Percentiles rank a stretch among this genome's conserved stretches.
phyloP scores from a whole-genome alignment of 1,140 invertebrate genomes.

The Schlechtendalia chinensis region DNA sequence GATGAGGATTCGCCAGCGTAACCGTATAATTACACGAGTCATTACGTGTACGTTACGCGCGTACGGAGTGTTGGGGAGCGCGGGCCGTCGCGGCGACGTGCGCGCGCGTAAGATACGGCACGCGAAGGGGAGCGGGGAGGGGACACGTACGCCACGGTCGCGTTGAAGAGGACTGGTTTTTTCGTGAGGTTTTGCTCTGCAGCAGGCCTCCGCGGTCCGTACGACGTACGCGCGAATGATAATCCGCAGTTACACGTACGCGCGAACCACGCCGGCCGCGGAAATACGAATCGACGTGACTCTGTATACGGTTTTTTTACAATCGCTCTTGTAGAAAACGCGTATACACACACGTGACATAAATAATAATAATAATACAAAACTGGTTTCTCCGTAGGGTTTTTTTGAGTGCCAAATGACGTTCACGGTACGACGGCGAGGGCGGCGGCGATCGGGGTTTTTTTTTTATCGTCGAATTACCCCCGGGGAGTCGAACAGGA shows the following conservation, averaged over 20 bases:
- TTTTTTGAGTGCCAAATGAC: constrained; percentile 28
- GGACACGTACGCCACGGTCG: too few relatives aligned
- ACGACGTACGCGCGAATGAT: too few relatives aligned
- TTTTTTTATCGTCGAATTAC: constrained; percentile 45
- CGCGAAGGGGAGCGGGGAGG: too few relatives aligned
- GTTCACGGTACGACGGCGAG: constrained; percentile 28
- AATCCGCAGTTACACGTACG: neutral
- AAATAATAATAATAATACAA: too few relatives aligned
- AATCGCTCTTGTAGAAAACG: neutral
- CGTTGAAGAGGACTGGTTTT: too few relatives aligned
- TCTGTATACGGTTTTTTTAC: neutral
- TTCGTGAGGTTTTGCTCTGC: too few relatives aligned
- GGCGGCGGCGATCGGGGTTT: constrained; percentile 26
- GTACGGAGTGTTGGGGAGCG: too few relatives aligned
- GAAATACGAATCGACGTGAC: too few relatives aligned
- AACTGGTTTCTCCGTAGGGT: constrained; percentile 24
- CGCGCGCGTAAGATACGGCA: neutral
- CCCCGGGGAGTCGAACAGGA: constrained; percentile 25
- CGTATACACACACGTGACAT: too few relatives aligned
- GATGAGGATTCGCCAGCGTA: constrained; percentile 22
- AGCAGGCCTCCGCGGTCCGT: too few relatives aligned
- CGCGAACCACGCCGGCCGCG: too few relatives aligned
- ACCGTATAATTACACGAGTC: constrained; percentile 47
- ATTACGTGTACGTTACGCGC: constrained; percentile 15
- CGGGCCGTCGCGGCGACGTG: neutral